Base-by-base conservation (phyloP, 2,113 vertebrate species). In the Poeciliopsis prolifica region DNA sequence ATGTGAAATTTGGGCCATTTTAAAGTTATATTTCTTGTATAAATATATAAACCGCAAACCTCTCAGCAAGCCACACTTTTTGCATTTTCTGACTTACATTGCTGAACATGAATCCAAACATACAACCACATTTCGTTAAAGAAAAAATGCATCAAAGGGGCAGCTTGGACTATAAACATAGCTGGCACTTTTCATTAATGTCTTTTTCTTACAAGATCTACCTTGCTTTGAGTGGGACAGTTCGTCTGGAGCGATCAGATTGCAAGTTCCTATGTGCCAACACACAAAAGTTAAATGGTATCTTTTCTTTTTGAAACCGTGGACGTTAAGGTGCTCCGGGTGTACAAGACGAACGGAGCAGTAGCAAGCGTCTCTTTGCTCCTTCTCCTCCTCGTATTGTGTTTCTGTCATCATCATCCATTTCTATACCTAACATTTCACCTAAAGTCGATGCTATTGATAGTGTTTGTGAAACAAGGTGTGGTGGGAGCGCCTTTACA, bases 351-450 rank as follows among this genome's bases (percentile, higher is more conserved):
- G 48, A 74, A 61, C 65, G 61, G 78, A 85, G 87, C 65, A 58
- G 89, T 92, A 92, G 91, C 90, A 88, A 77, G 81, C 15, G 31
- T 76, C 78, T 84, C 68, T 69, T 30, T 68, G 79, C 86, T 85
- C 78, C 76, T 77, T 42, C 75, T 60, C 75, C 54, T 75, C 73
- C 67, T 73, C 82, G 24, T 81, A 28, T 35, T 40, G 75, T 69
- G 26, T 86, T 80, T 84, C 6, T 80, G 77, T 81, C 73, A 33
- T 79, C 75, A 19, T 51, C 40, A 71, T 67, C 4, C 76, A 65
- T 84, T 83, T 90, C 78, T 75, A 65, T 58, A 58, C 69, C 15
- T 15, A 31, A 61, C 54, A 62, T 84, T 88, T 90, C 81, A 81
- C 79, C 72, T 24, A 4, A 86, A 69, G 74, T 83, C 74, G 26